Evolutionary conservation across 2,888 invertebrate species (phyloP).

Genomic region (Hipparchia sbordonii): DNA sequence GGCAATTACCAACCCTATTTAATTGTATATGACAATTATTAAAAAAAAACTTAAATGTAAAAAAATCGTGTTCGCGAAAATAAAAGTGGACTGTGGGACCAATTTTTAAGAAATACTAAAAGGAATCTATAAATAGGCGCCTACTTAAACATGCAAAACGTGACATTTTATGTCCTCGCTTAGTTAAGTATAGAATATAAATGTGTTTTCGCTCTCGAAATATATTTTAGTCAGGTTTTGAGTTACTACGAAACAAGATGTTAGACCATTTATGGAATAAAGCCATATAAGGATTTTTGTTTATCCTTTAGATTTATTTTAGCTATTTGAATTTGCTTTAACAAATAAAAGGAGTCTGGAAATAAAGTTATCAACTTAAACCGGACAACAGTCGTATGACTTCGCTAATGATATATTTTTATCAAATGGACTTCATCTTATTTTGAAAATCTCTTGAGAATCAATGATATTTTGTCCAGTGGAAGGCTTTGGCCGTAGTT

Average conservation of each 20-base stretch:
- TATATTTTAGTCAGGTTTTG: conserved; percentile 17
- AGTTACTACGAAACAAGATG: not conserved
- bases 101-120: not conserved
- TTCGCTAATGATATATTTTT: not conserved
- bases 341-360: not conserved
- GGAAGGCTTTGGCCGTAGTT: too few species aligned
- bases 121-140: not conserved
- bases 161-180: conserved; percentile 18
- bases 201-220: conserved; percentile 12
- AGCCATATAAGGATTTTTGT: conserved; percentile 2
- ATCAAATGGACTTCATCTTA: too few species aligned
- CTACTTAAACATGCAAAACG: conserved; percentile 14
- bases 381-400: not conserved
- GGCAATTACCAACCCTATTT: too few species aligned
- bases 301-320: not conserved
- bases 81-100: not conserved
- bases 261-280: conserved; percentile 6
- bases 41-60: too few species aligned
- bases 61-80: not conserved
- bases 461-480: too few species aligned
- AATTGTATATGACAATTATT: too few species aligned
- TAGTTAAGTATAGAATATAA: conserved; percentile 11
- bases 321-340: not conserved
- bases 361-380: not conserved
- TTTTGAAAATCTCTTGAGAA: too few species aligned